Evolutionary conservation across 2,797 vertebrate genomes (phyloP).

Genomic region (Tachyglossus aculeatus): DNA sequence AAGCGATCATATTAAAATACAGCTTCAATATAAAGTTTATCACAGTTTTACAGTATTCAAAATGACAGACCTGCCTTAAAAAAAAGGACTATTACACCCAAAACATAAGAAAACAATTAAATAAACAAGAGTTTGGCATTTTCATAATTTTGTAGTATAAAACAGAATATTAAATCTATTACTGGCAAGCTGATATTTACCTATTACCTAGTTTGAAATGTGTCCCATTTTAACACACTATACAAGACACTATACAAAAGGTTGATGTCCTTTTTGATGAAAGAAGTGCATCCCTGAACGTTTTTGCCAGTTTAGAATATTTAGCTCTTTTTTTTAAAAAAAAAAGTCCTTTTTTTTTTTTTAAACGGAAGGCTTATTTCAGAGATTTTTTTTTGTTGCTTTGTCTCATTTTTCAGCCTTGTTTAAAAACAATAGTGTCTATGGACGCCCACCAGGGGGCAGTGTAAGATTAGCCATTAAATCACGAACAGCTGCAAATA

Average conservation of each 20-base stretch:
- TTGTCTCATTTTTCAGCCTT: constrained; percentile 77
- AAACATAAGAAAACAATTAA: constrained; percentile 86
- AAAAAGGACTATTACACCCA: constrained; percentile 82
- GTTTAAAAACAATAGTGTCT: constrained; percentile 80
- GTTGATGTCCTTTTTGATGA: constrained; percentile 84
- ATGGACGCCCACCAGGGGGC: constrained; percentile 90
- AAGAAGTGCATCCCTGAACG: constrained; percentile 92
- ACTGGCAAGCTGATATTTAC: constrained; percentile 76
- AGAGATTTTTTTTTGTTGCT: constrained; percentile 61
- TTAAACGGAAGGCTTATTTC: constrained; percentile 77
- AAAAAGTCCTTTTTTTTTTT: constrained; percentile 73
- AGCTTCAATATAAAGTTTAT: constrained; percentile 94
- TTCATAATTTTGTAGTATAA: constrained; percentile 87
- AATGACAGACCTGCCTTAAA: constrained; percentile 85
- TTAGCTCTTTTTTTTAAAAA: constrained; percentile 78
- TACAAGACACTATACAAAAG: constrained; percentile 95
- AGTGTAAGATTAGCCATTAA: constrained; percentile 97
- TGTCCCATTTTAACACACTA: constrained; percentile 88
- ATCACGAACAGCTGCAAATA: constrained; percentile 97
- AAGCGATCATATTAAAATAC: constrained; percentile 96
- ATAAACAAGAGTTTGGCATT: constrained; percentile 85
- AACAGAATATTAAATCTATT: constrained; percentile 85
- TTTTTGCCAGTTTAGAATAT: constrained; percentile 82
- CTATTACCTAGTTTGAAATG: constrained; percentile 76
- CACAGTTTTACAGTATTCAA: constrained; percentile 97